Percentiles rank a stretch among this genome's conserved stretches.
These are phyloP conservation scores for Drosophila teissieri DNA, from an alignment of 1,140 invertebrate species.

Conservation along the genomic window DNA sequence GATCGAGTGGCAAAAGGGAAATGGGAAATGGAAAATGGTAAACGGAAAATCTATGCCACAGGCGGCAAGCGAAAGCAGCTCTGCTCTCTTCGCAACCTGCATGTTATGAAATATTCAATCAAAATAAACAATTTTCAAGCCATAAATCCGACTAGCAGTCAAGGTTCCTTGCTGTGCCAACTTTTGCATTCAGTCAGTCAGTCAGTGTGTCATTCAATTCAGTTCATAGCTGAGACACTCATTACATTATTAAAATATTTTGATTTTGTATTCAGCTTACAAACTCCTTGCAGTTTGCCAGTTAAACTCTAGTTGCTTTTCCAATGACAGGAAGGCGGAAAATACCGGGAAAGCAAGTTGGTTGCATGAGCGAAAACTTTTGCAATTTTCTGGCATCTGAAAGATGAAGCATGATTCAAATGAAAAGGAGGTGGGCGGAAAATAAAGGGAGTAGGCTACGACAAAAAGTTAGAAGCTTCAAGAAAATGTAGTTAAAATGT, in stretches of 20 bases:
- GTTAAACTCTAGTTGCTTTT: conserved; percentile 4
- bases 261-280: conserved; percentile 48
- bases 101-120: conserved; percentile 69
- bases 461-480: not conserved
- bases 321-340: conserved; percentile 26
- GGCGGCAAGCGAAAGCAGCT: conserved; percentile 14
- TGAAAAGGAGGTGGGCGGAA: not conserved
- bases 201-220: not conserved
- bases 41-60: conserved; percentile 23
- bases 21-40: conserved; percentile 1
- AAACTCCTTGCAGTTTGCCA: conserved; percentile 46
- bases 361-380: conserved; percentile 34
- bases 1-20: conserved; percentile 1
- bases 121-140: conserved; percentile 61
- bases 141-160: conserved; percentile 51
- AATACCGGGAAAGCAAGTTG: conserved; percentile 8
- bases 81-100: conserved; percentile 16
- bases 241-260: conserved; percentile 71
- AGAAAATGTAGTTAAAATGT: not conserved
- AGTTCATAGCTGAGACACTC: conserved; percentile 36
- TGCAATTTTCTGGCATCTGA: conserved; percentile 36
- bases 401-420: conserved; percentile 15
- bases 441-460: not conserved
- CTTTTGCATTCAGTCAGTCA: conserved; percentile 32
- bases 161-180: conserved; percentile 6